A percentile compares a stretch with the other conserved stretches of the same genome.
These are phyloP conservation scores for Amphilophus citrinellus DNA, from an alignment of 2,113 vertebrate genomes.

Conservation along the genomic window DNA sequence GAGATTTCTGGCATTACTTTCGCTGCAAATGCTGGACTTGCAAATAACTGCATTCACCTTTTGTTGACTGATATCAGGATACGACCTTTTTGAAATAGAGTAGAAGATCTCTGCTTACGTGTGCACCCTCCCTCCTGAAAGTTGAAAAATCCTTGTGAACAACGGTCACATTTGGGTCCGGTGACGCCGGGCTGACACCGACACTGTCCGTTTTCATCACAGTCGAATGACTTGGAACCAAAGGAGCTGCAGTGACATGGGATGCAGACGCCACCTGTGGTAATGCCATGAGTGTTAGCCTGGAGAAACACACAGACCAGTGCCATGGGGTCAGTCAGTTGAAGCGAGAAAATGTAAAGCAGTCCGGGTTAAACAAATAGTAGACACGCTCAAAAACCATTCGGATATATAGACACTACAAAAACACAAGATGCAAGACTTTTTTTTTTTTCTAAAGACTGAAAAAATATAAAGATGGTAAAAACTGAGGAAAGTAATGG, in stretches of 20 bases:
- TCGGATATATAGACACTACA: not conserved
- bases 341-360: not conserved
- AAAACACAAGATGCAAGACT: not conserved
- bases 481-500: not conserved
- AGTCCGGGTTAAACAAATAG: not conserved
- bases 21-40: not conserved
- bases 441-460: not conserved
- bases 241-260: conserved; percentile 98
- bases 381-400: not conserved
- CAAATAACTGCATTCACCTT: not conserved
- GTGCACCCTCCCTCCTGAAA: conserved; percentile 98
- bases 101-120: conserved; percentile 77
- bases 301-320: conserved; percentile 68
- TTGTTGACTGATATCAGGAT: not conserved
- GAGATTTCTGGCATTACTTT: not conserved
- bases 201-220: conserved; percentile 90
- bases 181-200: conserved; percentile 95
- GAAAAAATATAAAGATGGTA: not conserved
- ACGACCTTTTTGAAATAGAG: not conserved
- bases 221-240: conserved; percentile 97
- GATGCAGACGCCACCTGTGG: conserved; percentile 84
- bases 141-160: conserved; percentile 89
- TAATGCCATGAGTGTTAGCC: conserved; percentile 87
- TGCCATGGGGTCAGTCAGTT: not conserved
- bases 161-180: conserved; percentile 93